These are phyloP conservation scores for cattle (Bos taurus) DNA, from an alignment of 2,113 vertebrate species.

Conservation along the genomic window ARS-UCD2.0 NC_037336.1:9779001-9779500, in stretches of 20 bases:
- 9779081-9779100: not conserved
- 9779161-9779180: not conserved
- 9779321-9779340: not conserved
- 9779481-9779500: not conserved
- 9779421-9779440: not conserved
- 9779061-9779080: not conserved
- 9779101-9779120: not conserved
- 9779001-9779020: not conserved
- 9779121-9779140: not conserved
- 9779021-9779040: not conserved
- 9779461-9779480: not conserved
- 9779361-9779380: not conserved
- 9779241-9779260: not conserved
- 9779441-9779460: not conserved
- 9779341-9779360: not conserved
- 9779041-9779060: not conserved
- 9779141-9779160: not conserved
- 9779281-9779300: not conserved
- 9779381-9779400: not conserved
- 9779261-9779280: not conserved
- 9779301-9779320: not conserved
- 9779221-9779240: not conserved
- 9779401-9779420: not conserved
- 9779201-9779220: not conserved
- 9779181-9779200: not conserved